phyloP scores from a whole-genome alignment of 2,797 vertebrate genomes.

The Melanotaenia trifasciata region DNA sequence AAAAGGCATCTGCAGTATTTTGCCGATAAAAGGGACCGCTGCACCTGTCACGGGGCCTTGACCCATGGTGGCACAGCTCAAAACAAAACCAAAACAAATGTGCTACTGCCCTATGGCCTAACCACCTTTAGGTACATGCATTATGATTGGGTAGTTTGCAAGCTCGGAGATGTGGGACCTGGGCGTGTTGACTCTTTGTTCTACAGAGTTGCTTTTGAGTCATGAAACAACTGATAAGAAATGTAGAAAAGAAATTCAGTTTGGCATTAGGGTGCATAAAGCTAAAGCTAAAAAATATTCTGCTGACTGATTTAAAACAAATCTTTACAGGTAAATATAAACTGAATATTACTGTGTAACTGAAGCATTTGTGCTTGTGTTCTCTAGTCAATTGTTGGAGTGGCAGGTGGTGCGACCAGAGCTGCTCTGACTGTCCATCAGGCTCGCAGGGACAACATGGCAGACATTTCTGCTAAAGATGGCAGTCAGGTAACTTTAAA shows the following conservation, averaged over 20 bases:
- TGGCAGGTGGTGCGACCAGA: slow-evolving; percentile 92
- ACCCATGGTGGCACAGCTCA: not conserved
- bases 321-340: not conserved
- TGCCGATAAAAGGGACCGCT: not conserved
- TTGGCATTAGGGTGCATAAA: not conserved
- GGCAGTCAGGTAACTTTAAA: slow-evolving; percentile 87
- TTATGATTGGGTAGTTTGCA: not conserved
- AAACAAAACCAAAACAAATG: not conserved
- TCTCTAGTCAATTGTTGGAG: slow-evolving; percentile 89
- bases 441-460: slow-evolving; percentile 94
- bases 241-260: not conserved
- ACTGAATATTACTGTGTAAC: not conserved
- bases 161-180: not conserved
- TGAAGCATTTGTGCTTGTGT: not conserved
- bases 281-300: not conserved
- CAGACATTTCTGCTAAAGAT: slow-evolving; percentile 94
- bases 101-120: not conserved
- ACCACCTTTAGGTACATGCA: not conserved
- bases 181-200: not conserved
- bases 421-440: slow-evolving; percentile 93
- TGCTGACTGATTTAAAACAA: not conserved
- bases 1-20: not conserved
- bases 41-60: not conserved
- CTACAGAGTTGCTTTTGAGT: not conserved
- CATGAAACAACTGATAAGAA: not conserved